phyloP scores from a whole-genome alignment of 2,113 vertebrate species.

The Daboia siamensis region DNA sequence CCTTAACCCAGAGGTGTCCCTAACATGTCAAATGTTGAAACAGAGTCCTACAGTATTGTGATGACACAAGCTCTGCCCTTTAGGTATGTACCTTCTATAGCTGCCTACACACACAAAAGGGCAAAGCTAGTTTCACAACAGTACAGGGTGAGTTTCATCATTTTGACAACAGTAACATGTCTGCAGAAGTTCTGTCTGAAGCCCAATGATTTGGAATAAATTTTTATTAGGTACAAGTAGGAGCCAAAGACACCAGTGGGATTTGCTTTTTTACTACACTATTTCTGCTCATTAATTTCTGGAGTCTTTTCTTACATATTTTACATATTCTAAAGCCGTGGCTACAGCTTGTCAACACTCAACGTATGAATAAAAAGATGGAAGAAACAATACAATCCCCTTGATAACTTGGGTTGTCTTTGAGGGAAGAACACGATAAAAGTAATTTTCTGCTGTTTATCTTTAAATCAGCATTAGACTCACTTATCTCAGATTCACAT shows the following conservation, averaged over 20 bases:
- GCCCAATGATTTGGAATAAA: neutral
- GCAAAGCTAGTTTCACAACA: neutral
- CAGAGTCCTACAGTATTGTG: neutral
- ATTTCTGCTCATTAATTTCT: neutral
- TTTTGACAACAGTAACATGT: neutral
- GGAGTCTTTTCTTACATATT: neutral
- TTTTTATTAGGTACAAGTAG: neutral
- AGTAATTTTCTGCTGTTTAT: neutral
- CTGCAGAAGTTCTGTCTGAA: neutral
- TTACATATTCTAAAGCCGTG: neutral
- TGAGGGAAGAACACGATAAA: neutral
- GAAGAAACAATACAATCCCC: neutral
- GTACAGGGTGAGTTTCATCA: neutral
- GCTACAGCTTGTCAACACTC: neutral
- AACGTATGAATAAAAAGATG: neutral
- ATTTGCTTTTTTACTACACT: neutral
- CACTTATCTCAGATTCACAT: neutral
- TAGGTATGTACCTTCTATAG: neutral
- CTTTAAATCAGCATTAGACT: neutral
- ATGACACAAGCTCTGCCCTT: neutral
- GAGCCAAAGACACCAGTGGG: neutral
- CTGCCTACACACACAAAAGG: neutral
- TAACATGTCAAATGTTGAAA: neutral
- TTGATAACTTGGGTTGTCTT: neutral
- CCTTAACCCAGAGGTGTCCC: neutral